phyloP scores from a whole-genome alignment of 2,797 vertebrate genomes.

The Agapornis canus region DNA sequence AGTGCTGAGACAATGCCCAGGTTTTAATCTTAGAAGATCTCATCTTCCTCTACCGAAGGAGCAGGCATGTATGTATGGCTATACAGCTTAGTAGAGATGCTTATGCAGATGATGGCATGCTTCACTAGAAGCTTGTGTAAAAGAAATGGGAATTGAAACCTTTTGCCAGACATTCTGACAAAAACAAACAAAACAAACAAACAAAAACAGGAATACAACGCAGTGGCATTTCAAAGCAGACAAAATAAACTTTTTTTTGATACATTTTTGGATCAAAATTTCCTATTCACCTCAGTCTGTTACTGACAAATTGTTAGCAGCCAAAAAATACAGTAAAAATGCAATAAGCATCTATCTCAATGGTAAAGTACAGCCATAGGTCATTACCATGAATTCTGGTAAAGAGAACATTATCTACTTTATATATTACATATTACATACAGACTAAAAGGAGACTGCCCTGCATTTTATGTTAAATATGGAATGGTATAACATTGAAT shows the following conservation, averaged over 20 bases:
- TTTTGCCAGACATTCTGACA: neutral
- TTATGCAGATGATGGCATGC: neutral
- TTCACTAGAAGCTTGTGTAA: neutral
- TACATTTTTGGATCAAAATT: neutral
- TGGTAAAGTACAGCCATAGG: neutral
- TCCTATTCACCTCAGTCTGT: neutral
- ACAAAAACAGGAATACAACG: neutral
- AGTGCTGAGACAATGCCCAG: neutral
- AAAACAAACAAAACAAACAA: neutral
- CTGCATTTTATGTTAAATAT: neutral
- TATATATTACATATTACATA: neutral
- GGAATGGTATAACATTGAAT: neutral
- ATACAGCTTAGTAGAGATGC: neutral
- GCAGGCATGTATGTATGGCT: neutral
- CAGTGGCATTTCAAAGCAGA: neutral
- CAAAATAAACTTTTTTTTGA: neutral
- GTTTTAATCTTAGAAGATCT: neutral
- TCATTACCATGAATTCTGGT: neutral
- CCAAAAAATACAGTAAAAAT: neutral
- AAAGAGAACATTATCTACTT: neutral
- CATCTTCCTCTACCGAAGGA: neutral
- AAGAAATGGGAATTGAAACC: neutral
- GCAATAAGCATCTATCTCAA: neutral
- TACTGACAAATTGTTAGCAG: neutral
- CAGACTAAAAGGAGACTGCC: neutral